Evolutionary conservation across 2,113 vertebrate species (phyloP).

Genomic region (Calcarius ornatus): DNA sequence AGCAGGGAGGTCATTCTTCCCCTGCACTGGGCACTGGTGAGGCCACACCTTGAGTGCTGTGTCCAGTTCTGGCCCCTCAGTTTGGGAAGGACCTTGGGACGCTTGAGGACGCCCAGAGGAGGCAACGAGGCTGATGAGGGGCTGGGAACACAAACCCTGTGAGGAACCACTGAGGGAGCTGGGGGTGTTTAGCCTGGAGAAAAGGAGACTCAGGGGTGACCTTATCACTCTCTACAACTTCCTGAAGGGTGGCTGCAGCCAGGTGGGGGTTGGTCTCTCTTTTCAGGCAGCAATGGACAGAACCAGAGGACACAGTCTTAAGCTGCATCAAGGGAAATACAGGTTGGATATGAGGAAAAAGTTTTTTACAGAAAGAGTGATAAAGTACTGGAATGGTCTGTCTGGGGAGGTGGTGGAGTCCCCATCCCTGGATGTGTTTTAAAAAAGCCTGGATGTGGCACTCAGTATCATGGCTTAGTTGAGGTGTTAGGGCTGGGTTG

Average conservation of each 20-base stretch:
- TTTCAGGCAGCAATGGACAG: not conserved
- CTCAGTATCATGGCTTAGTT: not conserved
- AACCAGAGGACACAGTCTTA: rapidly evolving
- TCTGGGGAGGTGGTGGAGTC: not conserved
- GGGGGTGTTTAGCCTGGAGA: not conserved
- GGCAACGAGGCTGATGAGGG: not conserved
- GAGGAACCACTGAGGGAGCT: not conserved
- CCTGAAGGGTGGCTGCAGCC: not conserved
- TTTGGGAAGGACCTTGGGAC: rapidly evolving
- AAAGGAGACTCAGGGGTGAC: not conserved
- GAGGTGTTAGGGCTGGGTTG: not conserved
- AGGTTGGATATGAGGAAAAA: not conserved
- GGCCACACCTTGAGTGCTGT: not conserved
- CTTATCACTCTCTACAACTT: not conserved
- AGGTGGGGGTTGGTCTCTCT: not conserved
- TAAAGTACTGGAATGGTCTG: not conserved
- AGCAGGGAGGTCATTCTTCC: not conserved
- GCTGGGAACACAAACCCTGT: not conserved
- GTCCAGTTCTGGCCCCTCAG: not conserved
- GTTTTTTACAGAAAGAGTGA: rapidly evolving
- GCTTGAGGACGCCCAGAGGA: rapidly evolving
- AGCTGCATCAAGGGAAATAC: rapidly evolving
- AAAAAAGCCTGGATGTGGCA: not conserved
- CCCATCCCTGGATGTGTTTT: not conserved
- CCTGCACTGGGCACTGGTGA: not conserved